A percentile compares a stretch with the other conserved stretches of the same genome.
phyloP scores from a whole-genome alignment of 2,113 vertebrate species.

The Sphyrna mokarran region DNA sequence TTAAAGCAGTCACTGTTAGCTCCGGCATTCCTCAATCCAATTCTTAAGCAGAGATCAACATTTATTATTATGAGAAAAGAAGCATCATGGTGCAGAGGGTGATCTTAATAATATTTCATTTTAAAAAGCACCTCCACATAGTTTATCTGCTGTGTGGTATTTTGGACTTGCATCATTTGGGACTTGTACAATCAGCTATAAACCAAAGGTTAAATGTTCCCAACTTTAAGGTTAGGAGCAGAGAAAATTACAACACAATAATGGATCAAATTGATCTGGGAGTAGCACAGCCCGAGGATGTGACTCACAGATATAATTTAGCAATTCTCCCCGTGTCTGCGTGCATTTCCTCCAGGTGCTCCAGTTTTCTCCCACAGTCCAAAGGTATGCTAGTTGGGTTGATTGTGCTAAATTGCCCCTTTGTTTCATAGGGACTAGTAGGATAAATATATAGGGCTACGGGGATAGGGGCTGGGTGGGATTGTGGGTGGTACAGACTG shows the following conservation, averaged over 20 bases:
- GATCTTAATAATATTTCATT: background rate
- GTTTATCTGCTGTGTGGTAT: background rate
- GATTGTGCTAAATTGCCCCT: too few relatives aligned
- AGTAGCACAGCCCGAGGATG: background rate
- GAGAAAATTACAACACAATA: background rate
- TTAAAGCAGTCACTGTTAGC: background rate
- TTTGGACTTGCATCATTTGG: background rate
- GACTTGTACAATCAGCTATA: background rate
- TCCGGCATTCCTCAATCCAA: background rate
- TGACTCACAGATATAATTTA: background rate
- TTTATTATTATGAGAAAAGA: background rate
- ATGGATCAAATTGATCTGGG: background rate
- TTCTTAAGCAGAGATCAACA: background rate
- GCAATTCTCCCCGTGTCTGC: too few relatives aligned
- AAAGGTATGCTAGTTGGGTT: too few relatives aligned
- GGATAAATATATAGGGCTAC: too few relatives aligned
- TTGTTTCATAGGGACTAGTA: too few relatives aligned
- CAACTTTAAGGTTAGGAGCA: background rate
- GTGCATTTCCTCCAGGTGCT: too few relatives aligned
- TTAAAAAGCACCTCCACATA: background rate
- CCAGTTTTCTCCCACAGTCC: too few relatives aligned
- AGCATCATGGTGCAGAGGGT: background rate
- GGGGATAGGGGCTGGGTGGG: too few relatives aligned
- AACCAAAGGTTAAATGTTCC: background rate
- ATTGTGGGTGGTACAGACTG: too few relatives aligned